A percentile compares a stretch with the other conserved stretches of the same genome.
Evolutionary conservation across 2,888 invertebrate genomes (phyloP).

Genomic region (Poecilus cupreus): DNA sequence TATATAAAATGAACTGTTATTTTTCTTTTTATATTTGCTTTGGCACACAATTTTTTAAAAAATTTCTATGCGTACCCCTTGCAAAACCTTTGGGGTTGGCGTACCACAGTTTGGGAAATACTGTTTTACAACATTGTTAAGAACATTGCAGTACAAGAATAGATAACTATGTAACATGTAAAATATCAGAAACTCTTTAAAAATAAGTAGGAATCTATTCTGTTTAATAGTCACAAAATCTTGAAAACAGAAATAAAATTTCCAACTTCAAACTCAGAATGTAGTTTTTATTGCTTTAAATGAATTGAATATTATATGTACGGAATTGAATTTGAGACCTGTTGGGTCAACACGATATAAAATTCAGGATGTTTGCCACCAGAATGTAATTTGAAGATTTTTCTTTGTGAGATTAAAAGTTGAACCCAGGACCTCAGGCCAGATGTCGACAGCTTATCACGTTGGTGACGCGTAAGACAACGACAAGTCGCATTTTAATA

Average conservation of each 20-base stretch:
- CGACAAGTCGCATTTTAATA: constrained; percentile 10
- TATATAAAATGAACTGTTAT: too few species aligned
- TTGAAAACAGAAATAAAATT: constrained; percentile 16
- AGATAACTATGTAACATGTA: constrained; percentile 1
- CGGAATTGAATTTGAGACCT: constrained; percentile 16
- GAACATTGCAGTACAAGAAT: not conserved
- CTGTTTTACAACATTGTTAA: too few species aligned
- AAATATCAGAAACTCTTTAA: not conserved
- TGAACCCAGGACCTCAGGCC: not conserved
- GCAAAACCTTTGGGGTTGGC: too few species aligned
- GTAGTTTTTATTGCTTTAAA: constrained; percentile 15
- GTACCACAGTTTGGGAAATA: too few species aligned
- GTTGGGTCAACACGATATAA: constrained; percentile 10
- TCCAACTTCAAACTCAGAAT: not conserved
- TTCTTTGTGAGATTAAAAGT: not conserved
- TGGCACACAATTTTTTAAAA: too few species aligned
- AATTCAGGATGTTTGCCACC: not conserved
- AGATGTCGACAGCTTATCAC: constrained; percentile 16
- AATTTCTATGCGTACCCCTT: too few species aligned
- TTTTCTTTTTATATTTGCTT: too few species aligned
- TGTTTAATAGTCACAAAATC: constrained; percentile 3
- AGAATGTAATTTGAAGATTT: constrained; percentile 15
- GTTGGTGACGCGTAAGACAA: not conserved
- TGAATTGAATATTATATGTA: constrained; percentile 8
- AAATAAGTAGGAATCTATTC: not conserved